Evolutionary conservation across 2,888 invertebrate genomes (phyloP).

Genomic region (Macrosiphum euphorbiae): DNA sequence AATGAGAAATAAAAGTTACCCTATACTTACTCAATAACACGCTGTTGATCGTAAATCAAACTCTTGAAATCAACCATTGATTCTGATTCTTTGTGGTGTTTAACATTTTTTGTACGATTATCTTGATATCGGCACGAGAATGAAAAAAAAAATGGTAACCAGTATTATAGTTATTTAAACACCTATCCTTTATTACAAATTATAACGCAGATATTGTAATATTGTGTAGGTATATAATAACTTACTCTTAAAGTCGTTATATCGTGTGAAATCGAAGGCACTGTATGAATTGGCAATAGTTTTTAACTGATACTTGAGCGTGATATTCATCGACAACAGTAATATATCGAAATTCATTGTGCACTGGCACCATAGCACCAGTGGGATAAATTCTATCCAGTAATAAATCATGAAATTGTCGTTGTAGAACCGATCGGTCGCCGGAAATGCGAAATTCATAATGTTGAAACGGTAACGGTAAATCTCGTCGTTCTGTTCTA

Average conservation of each 20-base stretch:
- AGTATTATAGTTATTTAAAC: background rate
- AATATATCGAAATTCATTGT: background rate
- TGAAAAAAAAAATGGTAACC: background rate
- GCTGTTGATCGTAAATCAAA: conserved; percentile 3
- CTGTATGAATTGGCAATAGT: conserved; percentile 10
- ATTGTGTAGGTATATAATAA: background rate
- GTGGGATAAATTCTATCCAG: background rate
- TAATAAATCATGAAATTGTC: background rate
- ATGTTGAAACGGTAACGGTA: background rate
- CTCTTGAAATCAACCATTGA: background rate
- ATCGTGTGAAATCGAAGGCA: background rate
- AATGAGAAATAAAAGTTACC: background rate
- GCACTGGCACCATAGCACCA: background rate
- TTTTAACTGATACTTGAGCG: background rate
- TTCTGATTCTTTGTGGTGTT: background rate
- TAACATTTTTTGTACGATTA: background rate
- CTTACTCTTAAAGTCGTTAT: background rate
- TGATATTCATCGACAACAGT: background rate
- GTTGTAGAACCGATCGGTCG: conserved; percentile 18
- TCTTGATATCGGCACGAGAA: background rate
- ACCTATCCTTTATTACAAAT: background rate
- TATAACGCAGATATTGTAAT: background rate
- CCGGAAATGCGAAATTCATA: background rate
- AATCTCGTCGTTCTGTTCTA: background rate
- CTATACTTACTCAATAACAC: conserved; percentile 13